Base-by-base conservation (phyloP, 2,888 invertebrate species). In the Himalopsyche anomala region DNA sequence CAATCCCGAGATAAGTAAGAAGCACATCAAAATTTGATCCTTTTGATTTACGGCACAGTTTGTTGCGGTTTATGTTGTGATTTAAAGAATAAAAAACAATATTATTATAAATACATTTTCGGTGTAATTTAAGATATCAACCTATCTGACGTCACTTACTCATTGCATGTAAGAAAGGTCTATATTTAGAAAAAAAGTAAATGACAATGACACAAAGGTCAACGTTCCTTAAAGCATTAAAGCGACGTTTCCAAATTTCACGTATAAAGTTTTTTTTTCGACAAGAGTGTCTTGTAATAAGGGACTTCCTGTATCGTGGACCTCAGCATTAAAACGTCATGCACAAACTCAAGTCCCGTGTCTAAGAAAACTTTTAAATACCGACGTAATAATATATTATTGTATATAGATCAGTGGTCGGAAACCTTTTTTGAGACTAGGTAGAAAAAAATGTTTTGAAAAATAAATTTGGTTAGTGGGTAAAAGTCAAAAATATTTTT, bases 231-330 rank as follows among this genome's bases (percentile, higher is more conserved):
- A 74, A 36, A 38, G 74, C 74, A 74, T 74, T 74, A 74, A 74
- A 38, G 36, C 38, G 74, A 74, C 36, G 74, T 74, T 74, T 74
- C 38, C 36, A 38, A 38, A 38, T 74, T 74, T 74, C 74, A 74
- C 74, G 36, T 38, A 74, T 74, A 36, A 36, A 74, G 74, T 74
- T 74, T 74, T 69, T 28, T 28, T 74, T 74, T 74, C 74, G 38
- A 38, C 38, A 38, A 38, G 38, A 74, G 74, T 74, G 36, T 74
- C 74, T 74, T 38, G 15, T 74, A 74, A 74, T 74, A 74, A 74
- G 74, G 74, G 74, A 74, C 74, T 74, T 74, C 74, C 74, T 74
- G 74, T 74, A 74, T 74, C 74, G 38, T 74, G 74, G 74, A 74
- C 74, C 74, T 74, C 74, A 74, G 74, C 38, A 74, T 74, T 74